phyloP scores from a whole-genome alignment of 2,797 vertebrate species.

The Pseudochirops cupreus region DNA sequence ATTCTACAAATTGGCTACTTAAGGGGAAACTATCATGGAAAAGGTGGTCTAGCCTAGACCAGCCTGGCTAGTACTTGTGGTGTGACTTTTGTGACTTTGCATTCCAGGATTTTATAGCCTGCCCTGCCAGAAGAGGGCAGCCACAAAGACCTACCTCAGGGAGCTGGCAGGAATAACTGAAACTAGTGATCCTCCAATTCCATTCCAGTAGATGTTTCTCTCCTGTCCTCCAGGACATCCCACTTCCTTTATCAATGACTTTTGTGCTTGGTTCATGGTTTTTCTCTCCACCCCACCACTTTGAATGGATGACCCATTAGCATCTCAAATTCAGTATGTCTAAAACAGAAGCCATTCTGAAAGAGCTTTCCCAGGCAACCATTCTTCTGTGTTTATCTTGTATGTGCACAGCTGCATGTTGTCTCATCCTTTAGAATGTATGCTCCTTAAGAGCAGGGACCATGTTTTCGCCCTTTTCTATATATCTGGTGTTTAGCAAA shows the following conservation, averaged over 20 bases:
- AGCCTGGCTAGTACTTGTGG: background rate
- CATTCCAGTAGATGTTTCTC: background rate
- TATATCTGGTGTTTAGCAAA: background rate
- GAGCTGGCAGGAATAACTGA: background rate
- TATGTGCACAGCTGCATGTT: background rate
- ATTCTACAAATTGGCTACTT: too few species aligned
- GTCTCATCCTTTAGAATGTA: background rate
- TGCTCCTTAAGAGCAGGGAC: background rate
- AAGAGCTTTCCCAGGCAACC: background rate
- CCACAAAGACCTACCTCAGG: background rate
- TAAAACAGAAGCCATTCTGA: background rate
- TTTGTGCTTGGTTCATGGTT: background rate
- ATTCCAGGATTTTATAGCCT: background rate
- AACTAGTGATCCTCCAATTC: background rate
- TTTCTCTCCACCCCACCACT: background rate
- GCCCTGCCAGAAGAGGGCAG: background rate
- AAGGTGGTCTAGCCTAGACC: background rate
- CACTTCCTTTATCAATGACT: background rate
- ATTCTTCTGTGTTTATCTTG: background rate
- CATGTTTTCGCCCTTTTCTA: background rate
- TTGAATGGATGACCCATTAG: background rate
- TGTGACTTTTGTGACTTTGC: background rate
- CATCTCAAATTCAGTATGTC: background rate
- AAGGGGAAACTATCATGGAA: background rate
- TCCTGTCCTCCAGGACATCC: too few species aligned